Base-by-base conservation (phyloP, 2,113 vertebrate genomes). In the Paramormyrops kingsleyae region DNA sequence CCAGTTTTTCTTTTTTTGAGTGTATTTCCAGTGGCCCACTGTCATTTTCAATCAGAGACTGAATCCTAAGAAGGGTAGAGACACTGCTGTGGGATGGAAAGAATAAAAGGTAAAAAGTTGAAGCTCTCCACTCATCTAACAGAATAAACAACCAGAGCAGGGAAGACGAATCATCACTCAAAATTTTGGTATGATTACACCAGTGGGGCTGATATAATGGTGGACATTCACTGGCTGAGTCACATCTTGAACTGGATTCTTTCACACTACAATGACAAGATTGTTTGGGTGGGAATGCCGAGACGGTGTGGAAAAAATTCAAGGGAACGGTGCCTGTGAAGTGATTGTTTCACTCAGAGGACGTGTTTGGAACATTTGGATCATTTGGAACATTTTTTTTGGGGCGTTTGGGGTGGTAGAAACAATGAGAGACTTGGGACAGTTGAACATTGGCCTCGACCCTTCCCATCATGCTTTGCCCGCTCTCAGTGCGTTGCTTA, bases 241-340 rank as follows among this genome's bases (percentile, higher is more conserved):
- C 44, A 88, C 52, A 90, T 92, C 92, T 93, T 90, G 92, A 93
- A 89, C 89, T 91, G 21, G 53, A 93, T 91, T 88, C 94, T 62
- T 86, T 5, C 87, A 91, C 31, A 13, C 92, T 93, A 97, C 97
- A 97, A 96, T 94, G 87, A 94, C 89, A 89, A 95, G 94, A 96
- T 95, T 98, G 97, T 97, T 91, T 87, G 2, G 92, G 93, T 74
- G 90, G 92, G 15, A n/a, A 44, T 9, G 83, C 59, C 93, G 90
- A 95, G 96, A 96, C 96, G 96, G 94, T 95, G 93, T 96, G 96
- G 97, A 97, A 97, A 98, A 93, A 96, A 96, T 97, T 96, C 95
- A 94, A 92, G 93, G 94, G 94, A 94, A 93, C 94, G 90, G 90
- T 91, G 93, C 92, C 89, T 85, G 93, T 91, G 91, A 93, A 94